Conservation (phyloP, 2,113 vertebrate genomes). For the Chaetops frenatus region DNA sequence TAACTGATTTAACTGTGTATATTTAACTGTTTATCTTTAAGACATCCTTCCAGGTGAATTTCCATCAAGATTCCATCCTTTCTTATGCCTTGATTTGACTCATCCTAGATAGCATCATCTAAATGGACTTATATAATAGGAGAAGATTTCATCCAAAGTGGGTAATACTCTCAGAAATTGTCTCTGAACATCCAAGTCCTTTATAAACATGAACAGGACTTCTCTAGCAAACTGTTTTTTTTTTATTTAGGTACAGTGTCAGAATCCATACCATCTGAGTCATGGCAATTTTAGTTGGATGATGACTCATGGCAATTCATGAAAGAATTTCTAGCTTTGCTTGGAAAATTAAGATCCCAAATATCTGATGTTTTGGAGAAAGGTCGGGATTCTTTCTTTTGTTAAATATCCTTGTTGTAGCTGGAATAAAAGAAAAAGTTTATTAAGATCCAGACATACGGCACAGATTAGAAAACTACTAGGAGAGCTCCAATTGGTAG, state of each 20-base stretch:
- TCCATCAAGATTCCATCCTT: not conserved
- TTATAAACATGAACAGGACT: not conserved
- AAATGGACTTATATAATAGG: not conserved
- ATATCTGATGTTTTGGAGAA: not conserved
- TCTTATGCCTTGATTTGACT: not conserved
- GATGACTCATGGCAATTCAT: not conserved
- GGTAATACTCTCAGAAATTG: not conserved
- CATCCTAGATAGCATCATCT: not conserved
- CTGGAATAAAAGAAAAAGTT: conserved; percentile 42
- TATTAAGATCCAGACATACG: conserved; percentile 59
- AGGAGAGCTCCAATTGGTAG: conserved; percentile 32
- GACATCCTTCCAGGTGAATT: not conserved
- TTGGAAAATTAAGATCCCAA: not conserved
- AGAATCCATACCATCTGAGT: not conserved
- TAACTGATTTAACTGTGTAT: not conserved
- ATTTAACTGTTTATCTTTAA: not conserved
- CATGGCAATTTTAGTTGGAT: not conserved
- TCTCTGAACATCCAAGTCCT: not conserved
- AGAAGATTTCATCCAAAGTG: not conserved
- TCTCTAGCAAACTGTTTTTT: not conserved
- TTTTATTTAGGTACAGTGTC: not conserved
- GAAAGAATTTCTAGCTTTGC: not conserved
- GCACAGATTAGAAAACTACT: conserved; percentile 38
- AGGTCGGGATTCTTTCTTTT: not conserved
- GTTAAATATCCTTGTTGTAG: not conserved